Evolutionary conservation across 2,888 invertebrate genomes (phyloP).

Genomic region (Amblyjoppa proteus): DNA sequence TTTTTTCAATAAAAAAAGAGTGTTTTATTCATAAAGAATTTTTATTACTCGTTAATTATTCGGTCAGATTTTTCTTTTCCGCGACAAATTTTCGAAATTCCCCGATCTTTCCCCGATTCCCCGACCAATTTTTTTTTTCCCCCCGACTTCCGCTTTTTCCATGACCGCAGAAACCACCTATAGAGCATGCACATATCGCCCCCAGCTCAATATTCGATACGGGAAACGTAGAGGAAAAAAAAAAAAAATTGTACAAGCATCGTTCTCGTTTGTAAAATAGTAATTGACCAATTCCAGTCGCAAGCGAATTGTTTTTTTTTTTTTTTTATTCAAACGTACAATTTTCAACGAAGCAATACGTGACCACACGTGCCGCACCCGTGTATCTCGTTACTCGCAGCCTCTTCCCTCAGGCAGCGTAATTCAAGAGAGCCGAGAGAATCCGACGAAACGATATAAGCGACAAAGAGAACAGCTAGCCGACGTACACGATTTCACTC

Average conservation of each 20-base stretch:
- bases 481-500: background rate
- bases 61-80: no score
- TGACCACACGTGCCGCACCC: constrained; percentile 37
- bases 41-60: no score
- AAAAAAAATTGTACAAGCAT: background rate
- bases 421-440: constrained; percentile 43
- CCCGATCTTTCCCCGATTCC: no score
- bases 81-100: no score
- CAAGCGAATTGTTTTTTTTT: background rate
- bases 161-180: no score
- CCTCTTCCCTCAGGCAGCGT: constrained; percentile 52
- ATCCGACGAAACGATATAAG: constrained; percentile 19
- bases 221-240: background rate
- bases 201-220: no score
- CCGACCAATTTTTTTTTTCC: no score
- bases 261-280: background rate
- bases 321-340: background rate
- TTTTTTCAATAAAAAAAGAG: no score
- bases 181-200: no score
- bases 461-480: constrained; percentile 6
- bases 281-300: background rate
- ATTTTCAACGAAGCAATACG: background rate
- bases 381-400: constrained; percentile 55
- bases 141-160: no score
- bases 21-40: no score